Conservation (phyloP, 30 jellyfish, hydroid and myxozoan genomes). For the Turritopsis dohrnii region DNA sequence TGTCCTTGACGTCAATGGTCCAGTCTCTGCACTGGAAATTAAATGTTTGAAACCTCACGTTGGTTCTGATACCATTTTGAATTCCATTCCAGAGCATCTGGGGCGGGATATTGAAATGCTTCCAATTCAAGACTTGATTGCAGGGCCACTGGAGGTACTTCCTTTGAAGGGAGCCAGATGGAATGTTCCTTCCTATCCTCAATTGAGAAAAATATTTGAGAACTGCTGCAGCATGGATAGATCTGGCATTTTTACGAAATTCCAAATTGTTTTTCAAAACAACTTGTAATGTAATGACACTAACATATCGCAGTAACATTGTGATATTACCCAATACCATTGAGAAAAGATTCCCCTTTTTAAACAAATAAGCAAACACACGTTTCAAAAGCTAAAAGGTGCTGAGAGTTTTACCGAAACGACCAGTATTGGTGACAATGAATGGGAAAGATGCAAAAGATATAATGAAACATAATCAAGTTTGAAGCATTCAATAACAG, state of each 20-base stretch:
- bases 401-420: too few species aligned
- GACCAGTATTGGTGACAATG: too few species aligned
- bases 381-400: background rate
- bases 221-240: background rate
- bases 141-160: background rate
- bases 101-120: background rate
- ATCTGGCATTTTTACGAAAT: background rate
- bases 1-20: background rate
- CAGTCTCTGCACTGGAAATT: slow-evolving; percentile 3
- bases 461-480: too few species aligned
- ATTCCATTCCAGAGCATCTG: background rate
- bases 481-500: too few species aligned
- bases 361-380: background rate
- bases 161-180: slow-evolving; percentile 1
- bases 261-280: background rate
- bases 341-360: background rate
- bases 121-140: background rate
- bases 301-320: background rate
- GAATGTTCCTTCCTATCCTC: background rate
- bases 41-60: background rate
- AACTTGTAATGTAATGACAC: background rate
- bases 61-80: background rate
- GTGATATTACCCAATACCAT: background rate
- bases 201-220: too few species aligned
- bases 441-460: too few species aligned